Base-by-base conservation (phyloP, 2,888 invertebrate species). In the Drosophila kambysellisi region DNA sequence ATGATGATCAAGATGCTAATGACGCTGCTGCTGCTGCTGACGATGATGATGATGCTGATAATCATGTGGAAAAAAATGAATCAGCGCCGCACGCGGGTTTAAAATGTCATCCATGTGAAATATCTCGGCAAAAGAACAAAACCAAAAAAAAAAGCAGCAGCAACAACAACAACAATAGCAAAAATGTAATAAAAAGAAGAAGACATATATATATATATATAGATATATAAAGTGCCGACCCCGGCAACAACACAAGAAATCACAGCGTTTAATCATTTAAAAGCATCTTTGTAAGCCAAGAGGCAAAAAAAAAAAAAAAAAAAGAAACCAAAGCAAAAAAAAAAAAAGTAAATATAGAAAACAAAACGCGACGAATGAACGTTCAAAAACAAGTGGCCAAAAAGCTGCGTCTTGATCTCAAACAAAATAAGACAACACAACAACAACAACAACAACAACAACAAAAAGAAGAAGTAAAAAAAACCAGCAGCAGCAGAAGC, bases 221-320 rank as follows among this genome's bases (percentile, higher is more conserved):
- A 37, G 39, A 33, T 52, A 58, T 61, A 76, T 64, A 70, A 70
- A 74, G 67, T 71, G 64, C 64, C 69, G 70, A 81, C 70, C 78
- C 78, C 68, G 80, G 68, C 67, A 82, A 79, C 76, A 35, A 53
- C 33, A 74, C 76, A 67, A 81, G 82, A 82, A 83, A 83, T 82
- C 83, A 70, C 71, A 77, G 77, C 85, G 82, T 85, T 88, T 89
- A 88, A 88, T 88, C 87, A 87, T 88, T 89, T 88, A 89, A 89
- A 83, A 82, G 88, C 89, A 89, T 88, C 89, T 87, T 75, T 83
- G 82, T 81, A 71, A 78, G 72, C 76, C 67, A 70, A 76, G 48
- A 66, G 62, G 50, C 57, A 62, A 70, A 70, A 71, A 57, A 56
- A 39, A 62, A 57, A 68, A 46, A 64, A n/a, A 17, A 51, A 53